phyloP scores from a whole-genome alignment of 2,797 vertebrate species.

The Pristis pectinata region DNA sequence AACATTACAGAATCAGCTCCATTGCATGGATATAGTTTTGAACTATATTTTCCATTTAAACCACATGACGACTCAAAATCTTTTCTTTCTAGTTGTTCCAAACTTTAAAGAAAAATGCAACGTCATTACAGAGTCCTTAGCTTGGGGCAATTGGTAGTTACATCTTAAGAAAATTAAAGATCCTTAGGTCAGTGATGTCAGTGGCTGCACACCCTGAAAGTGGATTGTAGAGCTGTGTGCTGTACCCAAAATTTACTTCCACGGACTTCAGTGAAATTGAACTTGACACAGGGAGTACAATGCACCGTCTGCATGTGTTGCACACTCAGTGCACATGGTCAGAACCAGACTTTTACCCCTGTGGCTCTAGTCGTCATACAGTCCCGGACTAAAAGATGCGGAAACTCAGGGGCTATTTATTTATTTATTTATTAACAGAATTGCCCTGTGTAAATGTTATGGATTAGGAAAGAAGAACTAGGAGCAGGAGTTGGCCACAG shows the following conservation, averaged over 20 bases:
- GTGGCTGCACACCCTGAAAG: too few species aligned
- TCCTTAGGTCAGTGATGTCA: not conserved
- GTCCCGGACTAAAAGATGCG: too few species aligned
- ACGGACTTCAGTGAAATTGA: too few species aligned
- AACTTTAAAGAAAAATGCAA: not conserved
- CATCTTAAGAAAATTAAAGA: not conserved
- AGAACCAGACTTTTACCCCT: too few species aligned
- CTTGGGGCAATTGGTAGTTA: not conserved
- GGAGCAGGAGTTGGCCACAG: too few species aligned
- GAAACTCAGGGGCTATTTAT: too few species aligned
- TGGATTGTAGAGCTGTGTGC: too few species aligned
- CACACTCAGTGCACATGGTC: too few species aligned
- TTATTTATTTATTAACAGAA: not conserved
- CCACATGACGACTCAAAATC: constrained; percentile 3
- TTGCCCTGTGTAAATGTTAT: not conserved
- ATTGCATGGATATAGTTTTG: not conserved
- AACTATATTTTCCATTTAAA: constrained; percentile 31
- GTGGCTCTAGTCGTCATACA: not conserved
- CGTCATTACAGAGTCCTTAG: not conserved
- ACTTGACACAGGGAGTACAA: too few species aligned
- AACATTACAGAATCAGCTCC: not conserved
- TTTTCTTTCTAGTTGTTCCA: not conserved
- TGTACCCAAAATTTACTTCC: too few species aligned
- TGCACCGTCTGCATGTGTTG: too few species aligned
- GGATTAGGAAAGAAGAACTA: not conserved